phyloP scores from a whole-genome alignment of 2,888 invertebrate species.

The Netelia fuscicornis region DNA sequence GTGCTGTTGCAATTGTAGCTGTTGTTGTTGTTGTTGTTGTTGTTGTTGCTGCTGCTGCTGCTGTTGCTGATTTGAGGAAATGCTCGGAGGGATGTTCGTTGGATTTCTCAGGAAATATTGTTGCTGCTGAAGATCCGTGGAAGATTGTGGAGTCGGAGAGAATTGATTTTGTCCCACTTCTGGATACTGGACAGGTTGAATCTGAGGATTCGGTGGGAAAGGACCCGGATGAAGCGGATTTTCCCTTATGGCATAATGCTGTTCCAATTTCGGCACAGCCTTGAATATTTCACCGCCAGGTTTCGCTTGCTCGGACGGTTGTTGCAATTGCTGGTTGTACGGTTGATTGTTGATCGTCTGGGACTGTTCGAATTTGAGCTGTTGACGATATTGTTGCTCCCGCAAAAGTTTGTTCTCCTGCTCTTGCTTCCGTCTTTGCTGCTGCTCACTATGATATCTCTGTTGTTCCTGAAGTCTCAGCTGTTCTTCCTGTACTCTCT shows the following conservation, averaged over 20 bases:
- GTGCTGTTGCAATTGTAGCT: conserved; percentile 79
- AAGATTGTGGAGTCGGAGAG: conserved; percentile 84
- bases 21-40: conserved; percentile 78
- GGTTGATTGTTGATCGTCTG: conserved; percentile 84
- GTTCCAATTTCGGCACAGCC: conserved; percentile 92
- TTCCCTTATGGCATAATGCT: conserved; percentile 86
- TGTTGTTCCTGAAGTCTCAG: conserved; percentile 77
- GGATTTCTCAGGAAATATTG: conserved; percentile 54
- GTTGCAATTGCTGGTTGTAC: conserved; percentile 83
- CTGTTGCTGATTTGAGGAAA: conserved; percentile 43
- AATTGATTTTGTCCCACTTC: conserved; percentile 84
- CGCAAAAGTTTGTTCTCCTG: conserved; percentile 78
- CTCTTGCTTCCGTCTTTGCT: conserved; percentile 80
- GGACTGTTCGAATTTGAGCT: conserved; percentile 77
- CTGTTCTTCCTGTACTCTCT: conserved; percentile 71
- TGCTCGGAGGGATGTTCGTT: conserved; percentile 38
- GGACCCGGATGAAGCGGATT: conserved; percentile 83
- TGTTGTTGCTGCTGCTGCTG: conserved; percentile 69
- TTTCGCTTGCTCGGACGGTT: conserved; percentile 62
- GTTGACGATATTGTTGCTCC: conserved; percentile 82
- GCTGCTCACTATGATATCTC: conserved; percentile 76
- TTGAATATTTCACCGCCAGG: conserved; percentile 91
- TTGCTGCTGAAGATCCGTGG: conserved; percentile 68
- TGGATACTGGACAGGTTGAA: conserved; percentile 70
- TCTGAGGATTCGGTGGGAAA: conserved; percentile 80